Base-by-base conservation (phyloP, 2,888 invertebrate species). In the Drosophila maculinotata region DNA sequence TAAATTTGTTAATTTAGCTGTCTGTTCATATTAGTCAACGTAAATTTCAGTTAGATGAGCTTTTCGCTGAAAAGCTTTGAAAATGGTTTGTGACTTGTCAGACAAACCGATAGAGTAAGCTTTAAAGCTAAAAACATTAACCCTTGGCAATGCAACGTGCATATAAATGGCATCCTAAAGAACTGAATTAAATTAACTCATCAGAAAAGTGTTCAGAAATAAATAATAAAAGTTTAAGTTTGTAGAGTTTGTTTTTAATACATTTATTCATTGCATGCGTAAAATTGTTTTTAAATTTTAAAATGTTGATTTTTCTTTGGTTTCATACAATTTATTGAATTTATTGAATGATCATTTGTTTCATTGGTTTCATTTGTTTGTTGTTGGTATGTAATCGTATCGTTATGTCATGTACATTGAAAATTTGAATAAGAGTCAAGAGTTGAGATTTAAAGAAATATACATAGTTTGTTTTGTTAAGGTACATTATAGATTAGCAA, bases 231-330 rank as follows among this genome's bases (percentile, higher is more conserved):
- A 36, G 35, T n/a, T 17, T 10, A 15, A 36, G 7, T 10, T 38
- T 17, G n/a, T n/a, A 9, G 35, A 39, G 39, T 45, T 45, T 31
- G 17, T 62, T 67, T 73, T 79, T 60, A 84, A 58, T 83, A 88
- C 83, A 83, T 88, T 88, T 83, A 83, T 83, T 83, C 76, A 80
- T 86, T 88, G 83, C 88, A 83, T 83, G 83, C 83, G 79, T 88
- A 83, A 83, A 83, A 88, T 80, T 67, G 64, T 68, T 87, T 47
- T 65, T 63, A 77, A 79, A 77, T 86, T 88, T 76, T 83, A 88
- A 83, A 88, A 86, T 88, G 84, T 83, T 79, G 62, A 81, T 80
- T 83, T 77, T 47, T 17, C 35, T 49, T 53, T 66, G 36, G 42
- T 64, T 83, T 69, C 53, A 73, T 78, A 87, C 82, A 80, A 76